Percentiles rank a stretch among this genome's conserved stretches.
Conservation (phyloP, 1,140 invertebrate genomes). For the Rhynchophorus ferrugineus region DNA sequence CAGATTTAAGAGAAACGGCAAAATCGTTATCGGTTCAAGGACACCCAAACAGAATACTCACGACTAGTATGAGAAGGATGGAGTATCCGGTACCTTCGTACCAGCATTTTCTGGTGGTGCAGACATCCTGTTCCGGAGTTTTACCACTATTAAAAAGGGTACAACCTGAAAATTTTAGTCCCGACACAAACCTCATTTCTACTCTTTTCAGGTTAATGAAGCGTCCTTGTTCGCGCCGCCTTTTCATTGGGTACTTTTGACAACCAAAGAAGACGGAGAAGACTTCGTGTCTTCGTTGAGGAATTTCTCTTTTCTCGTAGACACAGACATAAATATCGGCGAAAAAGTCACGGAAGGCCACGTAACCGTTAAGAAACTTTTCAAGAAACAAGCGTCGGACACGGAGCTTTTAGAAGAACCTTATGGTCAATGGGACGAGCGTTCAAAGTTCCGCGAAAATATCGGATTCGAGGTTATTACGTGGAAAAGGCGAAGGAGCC, state of each 20-base stretch:
- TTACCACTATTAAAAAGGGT: background rate
- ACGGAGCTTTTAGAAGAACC: slow-evolving; percentile 25
- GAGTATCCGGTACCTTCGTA: slow-evolving; percentile 6
- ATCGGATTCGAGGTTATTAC: slow-evolving; percentile 15
- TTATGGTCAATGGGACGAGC: slow-evolving; percentile 23
- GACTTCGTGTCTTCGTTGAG: background rate
- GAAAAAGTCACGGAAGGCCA: slow-evolving; percentile 9
- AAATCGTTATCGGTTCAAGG: slow-evolving; percentile 4
- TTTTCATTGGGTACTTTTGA: slow-evolving; percentile 6
- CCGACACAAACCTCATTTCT: background rate
- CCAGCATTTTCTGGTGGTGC: background rate
- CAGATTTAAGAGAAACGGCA: background rate
- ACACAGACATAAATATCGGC: slow-evolving; percentile 34
- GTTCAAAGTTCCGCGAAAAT: slow-evolving; percentile 3
- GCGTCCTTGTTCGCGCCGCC: slow-evolving; percentile 6
- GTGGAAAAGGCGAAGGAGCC: slow-evolving; percentile 38
- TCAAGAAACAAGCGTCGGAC: slow-evolving; percentile 18
- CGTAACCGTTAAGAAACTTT: slow-evolving; percentile 30
- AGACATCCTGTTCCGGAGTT: background rate
- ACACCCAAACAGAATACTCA: slow-evolving; percentile 6
- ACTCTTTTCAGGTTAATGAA: slow-evolving; percentile 12
- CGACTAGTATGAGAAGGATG: background rate
- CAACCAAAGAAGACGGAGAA: background rate
- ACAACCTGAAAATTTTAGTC: too few species aligned
- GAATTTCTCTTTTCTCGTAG: slow-evolving; percentile 29